phyloP scores from a whole-genome alignment of 2,797 vertebrate genomes.

The Gambusia yucatana region DNA sequence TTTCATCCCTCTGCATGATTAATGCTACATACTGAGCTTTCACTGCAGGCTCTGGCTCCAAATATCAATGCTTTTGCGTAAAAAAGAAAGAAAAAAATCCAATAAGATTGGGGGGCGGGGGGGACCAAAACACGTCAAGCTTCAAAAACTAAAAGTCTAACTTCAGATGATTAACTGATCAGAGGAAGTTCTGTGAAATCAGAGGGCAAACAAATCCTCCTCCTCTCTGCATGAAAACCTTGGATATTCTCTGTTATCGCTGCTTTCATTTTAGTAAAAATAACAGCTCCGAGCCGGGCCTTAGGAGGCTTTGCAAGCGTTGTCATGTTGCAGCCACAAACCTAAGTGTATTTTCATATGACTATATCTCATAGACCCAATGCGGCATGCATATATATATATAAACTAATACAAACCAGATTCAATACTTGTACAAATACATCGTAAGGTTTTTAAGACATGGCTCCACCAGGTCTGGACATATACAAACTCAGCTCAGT shows the following conservation, averaged over 20 bases:
- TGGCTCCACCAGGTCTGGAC: neutral
- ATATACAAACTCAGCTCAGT: neutral
- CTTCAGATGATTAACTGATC: constrained; percentile 65
- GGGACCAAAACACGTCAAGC: constrained; percentile 23
- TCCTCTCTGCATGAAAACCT: neutral
- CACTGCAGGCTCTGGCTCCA: constrained; percentile 39
- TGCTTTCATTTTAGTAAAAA: constrained; percentile 34
- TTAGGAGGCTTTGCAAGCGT: neutral
- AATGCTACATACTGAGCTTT: constrained; percentile 34
- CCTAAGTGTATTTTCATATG: neutral
- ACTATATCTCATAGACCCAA: neutral
- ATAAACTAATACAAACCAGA: neutral
- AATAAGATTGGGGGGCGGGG: neutral
- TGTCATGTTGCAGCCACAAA: neutral
- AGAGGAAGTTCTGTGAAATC: constrained; percentile 40
- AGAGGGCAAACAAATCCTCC: neutral
- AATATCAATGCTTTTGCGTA: constrained; percentile 17
- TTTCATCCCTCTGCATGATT: constrained; percentile 69
- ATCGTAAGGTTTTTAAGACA: neutral
- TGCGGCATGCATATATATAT: neutral
- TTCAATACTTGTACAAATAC: neutral
- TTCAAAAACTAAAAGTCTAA: constrained; percentile 40
- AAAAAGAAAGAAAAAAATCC: constrained; percentile 19
- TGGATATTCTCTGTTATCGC: constrained; percentile 38
- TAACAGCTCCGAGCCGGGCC: constrained; percentile 20